These are phyloP conservation scores for Pelosia muscerda DNA, from an alignment of 2,888 invertebrate genomes.

Conservation along the genomic window DNA sequence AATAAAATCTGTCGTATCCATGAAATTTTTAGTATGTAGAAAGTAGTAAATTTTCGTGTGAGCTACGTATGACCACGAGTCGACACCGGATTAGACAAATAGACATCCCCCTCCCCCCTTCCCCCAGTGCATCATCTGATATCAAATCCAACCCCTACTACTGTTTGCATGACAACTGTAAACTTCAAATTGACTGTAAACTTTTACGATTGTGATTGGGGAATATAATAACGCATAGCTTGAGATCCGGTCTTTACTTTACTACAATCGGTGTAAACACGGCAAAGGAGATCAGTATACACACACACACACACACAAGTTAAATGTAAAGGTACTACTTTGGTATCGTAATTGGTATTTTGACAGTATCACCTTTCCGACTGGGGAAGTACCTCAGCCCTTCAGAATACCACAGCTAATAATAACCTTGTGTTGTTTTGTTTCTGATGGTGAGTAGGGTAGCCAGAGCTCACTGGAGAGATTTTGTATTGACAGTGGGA, in stretches of 20 bases:
- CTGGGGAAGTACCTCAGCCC: no score
- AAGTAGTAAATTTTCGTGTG: constrained; percentile 34
- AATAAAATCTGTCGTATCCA: constrained; percentile 16
- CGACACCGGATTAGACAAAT: constrained; percentile 48
- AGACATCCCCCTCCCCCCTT: constrained; percentile 26
- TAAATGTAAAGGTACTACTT: no score
- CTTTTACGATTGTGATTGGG: not conserved
- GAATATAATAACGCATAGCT: not conserved
- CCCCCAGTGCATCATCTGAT: constrained; percentile 45
- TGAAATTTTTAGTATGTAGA: constrained; percentile 18
- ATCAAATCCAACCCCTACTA: constrained; percentile 50
- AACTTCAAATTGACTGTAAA: not conserved
- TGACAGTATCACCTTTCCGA: no score
- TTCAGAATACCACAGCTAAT: no score
- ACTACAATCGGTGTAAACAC: no score
- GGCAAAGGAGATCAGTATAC: no score
- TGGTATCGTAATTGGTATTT: no score
- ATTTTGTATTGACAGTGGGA: no score
- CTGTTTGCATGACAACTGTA: not conserved
- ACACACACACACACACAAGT: no score
- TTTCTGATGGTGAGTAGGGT: no score
- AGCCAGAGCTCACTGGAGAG: no score
- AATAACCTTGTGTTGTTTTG: no score
- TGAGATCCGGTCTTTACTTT: not conserved
- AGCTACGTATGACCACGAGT: constrained; percentile 39